Conservation (phyloP, 2,888 invertebrate species). For the Pachydiplax longipennis region DNA sequence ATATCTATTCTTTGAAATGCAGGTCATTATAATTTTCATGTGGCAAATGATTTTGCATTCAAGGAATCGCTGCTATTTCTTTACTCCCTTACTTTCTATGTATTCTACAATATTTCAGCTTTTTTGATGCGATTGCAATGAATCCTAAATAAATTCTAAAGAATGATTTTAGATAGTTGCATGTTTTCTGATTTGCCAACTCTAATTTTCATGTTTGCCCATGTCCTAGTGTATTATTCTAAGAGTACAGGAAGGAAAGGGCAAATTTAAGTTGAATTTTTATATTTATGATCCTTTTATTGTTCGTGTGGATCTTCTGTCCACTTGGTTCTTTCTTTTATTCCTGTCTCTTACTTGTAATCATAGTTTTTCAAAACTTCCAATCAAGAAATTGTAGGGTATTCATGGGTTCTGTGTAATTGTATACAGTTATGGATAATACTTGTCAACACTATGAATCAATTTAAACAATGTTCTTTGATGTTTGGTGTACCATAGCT, state of each 20-base stretch:
- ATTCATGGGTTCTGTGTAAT: neutral
- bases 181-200: no score
- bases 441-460: neutral
- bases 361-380: neutral
- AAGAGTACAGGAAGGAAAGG: neutral
- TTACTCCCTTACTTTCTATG: neutral
- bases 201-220: neutral
- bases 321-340: neutral
- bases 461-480: neutral
- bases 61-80: neutral
- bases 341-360: neutral
- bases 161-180: neutral
- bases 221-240: neutral
- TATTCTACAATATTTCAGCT: neutral
- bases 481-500: no score
- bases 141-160: neutral
- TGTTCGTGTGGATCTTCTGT: neutral
- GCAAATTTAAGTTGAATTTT: neutral
- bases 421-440: neutral
- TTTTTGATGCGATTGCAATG: neutral
- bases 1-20: neutral
- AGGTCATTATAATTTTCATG: neutral
- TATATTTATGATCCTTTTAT: neutral
- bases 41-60: conserved; percentile 27
- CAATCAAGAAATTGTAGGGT: neutral